Conservation (phyloP, 2,888 invertebrate genomes). For the Callimorpha dominula region DNA sequence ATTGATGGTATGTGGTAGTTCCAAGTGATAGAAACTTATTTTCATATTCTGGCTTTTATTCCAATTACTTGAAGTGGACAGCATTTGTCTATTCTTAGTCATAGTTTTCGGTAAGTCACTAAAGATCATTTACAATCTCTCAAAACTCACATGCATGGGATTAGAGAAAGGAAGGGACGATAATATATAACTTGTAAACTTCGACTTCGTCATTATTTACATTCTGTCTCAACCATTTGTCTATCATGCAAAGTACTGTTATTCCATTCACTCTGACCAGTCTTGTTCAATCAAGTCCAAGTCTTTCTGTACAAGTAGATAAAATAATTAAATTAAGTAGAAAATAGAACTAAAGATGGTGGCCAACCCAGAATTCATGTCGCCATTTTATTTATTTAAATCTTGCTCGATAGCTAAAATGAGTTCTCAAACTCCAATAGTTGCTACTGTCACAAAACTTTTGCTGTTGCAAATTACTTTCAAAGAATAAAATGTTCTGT, state of each 20-base stretch:
- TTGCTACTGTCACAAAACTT: slow-evolving; percentile 35
- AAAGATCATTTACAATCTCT: background rate
- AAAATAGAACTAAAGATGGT: background rate
- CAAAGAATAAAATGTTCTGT: slow-evolving; percentile 34
- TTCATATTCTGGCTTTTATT: background rate
- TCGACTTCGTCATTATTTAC: background rate
- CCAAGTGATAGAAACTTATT: too few species aligned
- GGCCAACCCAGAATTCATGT: background rate
- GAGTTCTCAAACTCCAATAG: slow-evolving; percentile 41
- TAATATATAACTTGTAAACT: background rate
- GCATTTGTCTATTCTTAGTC: background rate
- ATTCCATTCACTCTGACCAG: background rate
- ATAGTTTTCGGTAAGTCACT: too few species aligned
- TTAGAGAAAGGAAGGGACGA: background rate
- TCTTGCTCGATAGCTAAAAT: slow-evolving; percentile 25
- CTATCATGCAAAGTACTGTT: background rate
- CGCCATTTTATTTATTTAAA: slow-evolving; percentile 31
- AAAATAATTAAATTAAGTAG: background rate
- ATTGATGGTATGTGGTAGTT: background rate
- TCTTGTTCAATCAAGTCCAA: too few species aligned
- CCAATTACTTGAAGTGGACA: background rate
- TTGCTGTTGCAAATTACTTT: slow-evolving; percentile 31
- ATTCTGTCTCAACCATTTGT: background rate
- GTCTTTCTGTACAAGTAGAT: background rate
- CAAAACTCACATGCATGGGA: background rate